phyloP scores from a whole-genome alignment of 2,113 vertebrate genomes.

The Elaphurus davidianus region DNA sequence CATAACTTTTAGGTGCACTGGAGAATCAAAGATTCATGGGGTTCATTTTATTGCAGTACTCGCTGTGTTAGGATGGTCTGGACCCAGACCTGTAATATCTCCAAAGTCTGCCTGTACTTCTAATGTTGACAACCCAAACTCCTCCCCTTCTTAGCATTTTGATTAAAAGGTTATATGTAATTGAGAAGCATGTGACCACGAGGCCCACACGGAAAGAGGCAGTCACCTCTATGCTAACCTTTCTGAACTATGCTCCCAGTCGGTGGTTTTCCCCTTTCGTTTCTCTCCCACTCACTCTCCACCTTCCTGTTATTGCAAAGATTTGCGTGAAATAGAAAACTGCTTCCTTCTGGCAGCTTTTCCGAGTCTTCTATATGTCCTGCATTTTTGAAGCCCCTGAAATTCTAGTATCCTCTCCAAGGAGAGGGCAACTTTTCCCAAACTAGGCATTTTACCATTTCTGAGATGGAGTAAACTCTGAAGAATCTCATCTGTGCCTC shows the following conservation, averaged over 20 bases:
- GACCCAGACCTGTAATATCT: background rate
- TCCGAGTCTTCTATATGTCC: conserved; percentile 13
- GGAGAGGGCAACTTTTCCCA: background rate
- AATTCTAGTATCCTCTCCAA: conserved; percentile 30
- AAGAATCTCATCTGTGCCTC: conserved; percentile 9
- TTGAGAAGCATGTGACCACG: background rate
- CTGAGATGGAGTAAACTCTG: background rate
- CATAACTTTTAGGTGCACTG: background rate
- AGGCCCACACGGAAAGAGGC: background rate
- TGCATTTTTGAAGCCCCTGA: conserved; percentile 28
- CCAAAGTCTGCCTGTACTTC: background rate
- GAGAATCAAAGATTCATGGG: background rate
- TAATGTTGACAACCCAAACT: background rate
- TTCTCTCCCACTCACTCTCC: background rate
- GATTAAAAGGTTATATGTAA: background rate
- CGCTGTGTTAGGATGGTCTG: background rate
- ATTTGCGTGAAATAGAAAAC: background rate
- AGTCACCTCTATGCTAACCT: background rate
- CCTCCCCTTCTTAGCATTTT: background rate
- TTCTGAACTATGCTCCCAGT: background rate
- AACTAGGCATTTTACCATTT: background rate
- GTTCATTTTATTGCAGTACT: background rate
- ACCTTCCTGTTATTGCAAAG: background rate
- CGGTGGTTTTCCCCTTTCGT: background rate
- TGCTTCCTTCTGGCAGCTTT: conserved; percentile 59